A percentile compares a stretch with the other conserved stretches of the same genome.
phyloP scores from a whole-genome alignment of 2,888 invertebrate genomes.

The Acholoe squamosa region DNA sequence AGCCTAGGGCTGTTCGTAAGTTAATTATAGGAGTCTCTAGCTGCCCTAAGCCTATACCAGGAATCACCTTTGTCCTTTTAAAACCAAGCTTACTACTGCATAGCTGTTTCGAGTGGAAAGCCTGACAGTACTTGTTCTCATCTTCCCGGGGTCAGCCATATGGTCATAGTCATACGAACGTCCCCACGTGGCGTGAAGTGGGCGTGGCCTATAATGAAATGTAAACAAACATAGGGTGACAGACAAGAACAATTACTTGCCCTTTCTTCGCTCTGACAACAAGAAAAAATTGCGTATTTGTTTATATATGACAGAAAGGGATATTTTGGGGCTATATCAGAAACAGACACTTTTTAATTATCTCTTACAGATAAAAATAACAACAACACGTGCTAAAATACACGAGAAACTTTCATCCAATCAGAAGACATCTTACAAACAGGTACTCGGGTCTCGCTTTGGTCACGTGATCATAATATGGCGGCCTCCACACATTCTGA shows the following conservation, averaged over 20 bases:
- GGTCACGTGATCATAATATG: slow-evolving; percentile 53
- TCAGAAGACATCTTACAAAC: background rate
- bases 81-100: no score
- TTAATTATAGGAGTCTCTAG: no score
- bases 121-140: background rate
- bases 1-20: no score
- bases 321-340: no score
- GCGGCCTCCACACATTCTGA: slow-evolving; percentile 43
- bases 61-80: no score
- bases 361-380: background rate
- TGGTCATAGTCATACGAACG: background rate
- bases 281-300: no score
- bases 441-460: background rate
- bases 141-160: no score
- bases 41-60: no score
- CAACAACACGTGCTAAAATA: background rate
- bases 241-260: no score
- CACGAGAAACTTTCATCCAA: slow-evolving; percentile 23
- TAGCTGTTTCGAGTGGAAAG: no score
- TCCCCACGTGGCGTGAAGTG: background rate
- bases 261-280: no score
- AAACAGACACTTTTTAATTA: background rate
- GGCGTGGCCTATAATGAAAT: slow-evolving; percentile 34
- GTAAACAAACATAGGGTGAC: slow-evolving; percentile 1
- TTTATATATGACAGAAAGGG: no score